Conservation (phyloP, 2,888 invertebrate species). For the Tetheella fluctuosa region DNA sequence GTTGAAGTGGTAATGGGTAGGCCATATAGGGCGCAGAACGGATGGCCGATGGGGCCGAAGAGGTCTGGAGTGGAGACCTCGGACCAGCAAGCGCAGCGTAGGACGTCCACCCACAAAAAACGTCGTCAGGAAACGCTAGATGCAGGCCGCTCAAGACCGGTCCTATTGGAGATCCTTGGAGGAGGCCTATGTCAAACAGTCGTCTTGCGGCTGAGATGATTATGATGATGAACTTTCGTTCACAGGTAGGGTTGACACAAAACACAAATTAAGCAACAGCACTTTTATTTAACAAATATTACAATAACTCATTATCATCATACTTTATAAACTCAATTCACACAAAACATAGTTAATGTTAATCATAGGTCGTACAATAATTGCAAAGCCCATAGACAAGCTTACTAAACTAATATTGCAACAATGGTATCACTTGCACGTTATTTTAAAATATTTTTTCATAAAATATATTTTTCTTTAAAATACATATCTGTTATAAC, state of each 20-base stretch:
- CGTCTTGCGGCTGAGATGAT: no score
- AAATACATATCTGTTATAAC: conserved; percentile 17
- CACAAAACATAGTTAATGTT: conserved; percentile 39
- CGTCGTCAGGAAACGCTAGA: no score
- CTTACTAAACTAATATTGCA: conserved; percentile 80
- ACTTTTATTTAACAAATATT: conserved; percentile 76
- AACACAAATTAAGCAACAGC: conserved; percentile 72
- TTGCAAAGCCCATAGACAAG: conserved; percentile 57
- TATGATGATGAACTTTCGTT: no score
- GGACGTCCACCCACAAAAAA: no score
- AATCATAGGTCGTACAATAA: conserved; percentile 46
- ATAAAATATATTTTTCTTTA: conserved; percentile 28
- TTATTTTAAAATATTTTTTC: conserved; percentile 40
- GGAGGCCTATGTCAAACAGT: no score
- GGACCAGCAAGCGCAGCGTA: no score
- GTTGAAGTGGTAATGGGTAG: no score
- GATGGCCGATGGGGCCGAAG: no score
- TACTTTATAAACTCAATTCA: conserved; percentile 40
- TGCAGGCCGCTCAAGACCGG: no score
- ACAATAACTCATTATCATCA: conserved; percentile 51
- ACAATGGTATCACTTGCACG: conserved; percentile 80
- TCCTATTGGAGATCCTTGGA: no score
- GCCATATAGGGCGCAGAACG: no score
- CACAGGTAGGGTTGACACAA: conserved; percentile 35
- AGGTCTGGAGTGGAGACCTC: no score